These are phyloP conservation scores for Squalus acanthias DNA, from an alignment of 2,797 vertebrate genomes.

Conservation along the genomic window DNA sequence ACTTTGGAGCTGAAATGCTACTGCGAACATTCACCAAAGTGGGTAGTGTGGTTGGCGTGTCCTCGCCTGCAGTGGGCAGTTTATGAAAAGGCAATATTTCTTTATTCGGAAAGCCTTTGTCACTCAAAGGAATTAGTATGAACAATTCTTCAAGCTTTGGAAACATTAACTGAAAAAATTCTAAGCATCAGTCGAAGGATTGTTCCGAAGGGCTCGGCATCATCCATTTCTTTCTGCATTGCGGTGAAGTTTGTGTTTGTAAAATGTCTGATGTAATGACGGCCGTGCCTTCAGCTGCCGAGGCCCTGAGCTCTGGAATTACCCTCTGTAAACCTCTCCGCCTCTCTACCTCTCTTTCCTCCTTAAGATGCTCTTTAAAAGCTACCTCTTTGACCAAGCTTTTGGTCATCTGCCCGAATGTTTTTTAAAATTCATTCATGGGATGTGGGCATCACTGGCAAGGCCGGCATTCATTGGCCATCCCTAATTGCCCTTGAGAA, in stretches of 20 bases:
- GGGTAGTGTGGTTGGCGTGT: not conserved
- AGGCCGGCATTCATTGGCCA: too few species aligned
- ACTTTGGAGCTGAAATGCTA: not conserved
- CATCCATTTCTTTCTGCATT: not conserved
- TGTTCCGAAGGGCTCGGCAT: not conserved
- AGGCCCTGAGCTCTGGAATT: not conserved
- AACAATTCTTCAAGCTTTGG: not conserved
- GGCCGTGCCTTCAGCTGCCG: not conserved
- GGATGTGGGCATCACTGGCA: too few species aligned
- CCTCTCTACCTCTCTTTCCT: not conserved
- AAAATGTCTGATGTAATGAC: not conserved
- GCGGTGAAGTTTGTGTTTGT: not conserved
- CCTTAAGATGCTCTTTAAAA: too few species aligned
- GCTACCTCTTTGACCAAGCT: not conserved
- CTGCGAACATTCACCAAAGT: not conserved
- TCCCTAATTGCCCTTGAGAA: too few species aligned
- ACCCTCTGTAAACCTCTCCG: not conserved
- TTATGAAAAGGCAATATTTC: not conserved
- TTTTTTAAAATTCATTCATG: too few species aligned
- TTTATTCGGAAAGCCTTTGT: not conserved
- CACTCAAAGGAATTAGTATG: not conserved
- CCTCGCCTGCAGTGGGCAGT: not conserved
- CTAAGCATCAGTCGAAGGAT: not conserved
- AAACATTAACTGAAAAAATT: not conserved
- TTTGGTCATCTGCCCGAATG: not conserved